A percentile compares a stretch with the other conserved stretches of the same genome.
Evolutionary conservation across 2,797 vertebrate species (phyloP).

Genomic region (Muraenolepis orangiensis): DNA sequence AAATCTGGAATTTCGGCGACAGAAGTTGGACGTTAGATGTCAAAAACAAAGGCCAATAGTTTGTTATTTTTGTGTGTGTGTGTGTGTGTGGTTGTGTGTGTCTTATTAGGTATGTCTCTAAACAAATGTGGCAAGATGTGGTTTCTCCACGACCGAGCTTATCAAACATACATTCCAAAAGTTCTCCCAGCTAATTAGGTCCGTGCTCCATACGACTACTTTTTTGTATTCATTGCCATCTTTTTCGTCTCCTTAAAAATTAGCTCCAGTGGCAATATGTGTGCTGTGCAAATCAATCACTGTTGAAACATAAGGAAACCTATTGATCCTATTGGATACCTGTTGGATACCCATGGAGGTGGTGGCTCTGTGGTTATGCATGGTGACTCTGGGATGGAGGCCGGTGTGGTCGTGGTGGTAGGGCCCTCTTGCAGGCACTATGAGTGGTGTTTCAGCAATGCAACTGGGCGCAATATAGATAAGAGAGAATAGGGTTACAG

Average conservation of each 20-base stretch:
- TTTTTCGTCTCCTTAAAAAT: neutral
- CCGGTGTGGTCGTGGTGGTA: no score
- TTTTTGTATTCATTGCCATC: neutral
- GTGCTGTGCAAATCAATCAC: neutral
- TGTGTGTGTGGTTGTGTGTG: no score
- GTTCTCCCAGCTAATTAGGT: neutral
- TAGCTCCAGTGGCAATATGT: neutral
- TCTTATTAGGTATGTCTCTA: neutral
- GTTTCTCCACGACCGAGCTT: neutral
- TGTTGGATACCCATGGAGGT: no score
- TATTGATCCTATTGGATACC: no score
- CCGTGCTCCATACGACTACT: neutral
- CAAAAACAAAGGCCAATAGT: conserved; percentile 22
- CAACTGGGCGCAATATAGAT: no score
- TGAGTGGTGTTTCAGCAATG: no score
- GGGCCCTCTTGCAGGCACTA: no score
- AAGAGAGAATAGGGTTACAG: no score
- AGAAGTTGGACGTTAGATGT: conserved; percentile 20
- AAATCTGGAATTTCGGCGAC: conserved; percentile 16
- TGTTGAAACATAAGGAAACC: no score
- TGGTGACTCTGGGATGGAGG: no score
- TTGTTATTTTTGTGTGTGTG: neutral
- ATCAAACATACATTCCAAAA: neutral
- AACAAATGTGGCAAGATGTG: neutral
- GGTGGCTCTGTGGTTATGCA: no score